Conservation (phyloP, 30 jellyfish, hydroid and myxozoan genomes). For the Catostylus mosaicus region DNA sequence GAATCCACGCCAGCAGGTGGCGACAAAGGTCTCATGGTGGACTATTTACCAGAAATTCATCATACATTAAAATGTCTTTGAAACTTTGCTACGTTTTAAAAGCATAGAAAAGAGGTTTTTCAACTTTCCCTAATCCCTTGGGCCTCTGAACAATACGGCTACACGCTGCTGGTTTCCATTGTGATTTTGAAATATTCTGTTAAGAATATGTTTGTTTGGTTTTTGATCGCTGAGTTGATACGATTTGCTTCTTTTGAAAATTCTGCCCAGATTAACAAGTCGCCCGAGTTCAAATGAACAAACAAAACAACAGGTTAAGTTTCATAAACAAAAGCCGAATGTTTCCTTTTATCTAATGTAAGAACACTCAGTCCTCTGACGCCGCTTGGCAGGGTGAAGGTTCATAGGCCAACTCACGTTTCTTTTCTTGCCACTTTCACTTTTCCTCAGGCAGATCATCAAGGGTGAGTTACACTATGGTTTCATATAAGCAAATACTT, state of each 20-base stretch:
- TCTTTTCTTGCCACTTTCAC: conserved; percentile 4
- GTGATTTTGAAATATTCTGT: conserved; percentile 45
- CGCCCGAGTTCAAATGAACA: conserved; percentile 73
- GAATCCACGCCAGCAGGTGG: conserved; percentile 43
- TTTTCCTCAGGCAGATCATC: neutral
- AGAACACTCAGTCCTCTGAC: conserved; percentile 48
- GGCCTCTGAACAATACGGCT: conserved; percentile 48
- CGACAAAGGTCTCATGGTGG: neutral
- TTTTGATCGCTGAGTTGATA: conserved; percentile 64
- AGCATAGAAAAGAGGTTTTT: conserved; percentile 26
- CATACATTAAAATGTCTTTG: conserved; percentile 33
- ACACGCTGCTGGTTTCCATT: conserved; percentile 77
- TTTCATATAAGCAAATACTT: neutral
- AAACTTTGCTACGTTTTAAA: conserved; percentile 69
- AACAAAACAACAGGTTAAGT: conserved; percentile 76
- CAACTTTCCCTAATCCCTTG: conserved; percentile 1
- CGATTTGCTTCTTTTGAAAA: conserved; percentile 61
- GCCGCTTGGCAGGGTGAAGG: conserved; percentile 58
- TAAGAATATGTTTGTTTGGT: conserved; percentile 51
- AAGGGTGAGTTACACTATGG: neutral
- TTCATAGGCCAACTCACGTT: conserved; percentile 62
- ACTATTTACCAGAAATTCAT: neutral
- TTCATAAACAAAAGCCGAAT: conserved; percentile 47
- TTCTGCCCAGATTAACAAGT: conserved; percentile 61
- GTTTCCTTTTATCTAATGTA: conserved; percentile 74